Percentiles rank a stretch among this genome's conserved stretches.
These are phyloP conservation scores for Lithophane socia DNA, from an alignment of 2,888 invertebrate species.

Conservation along the genomic window DNA sequence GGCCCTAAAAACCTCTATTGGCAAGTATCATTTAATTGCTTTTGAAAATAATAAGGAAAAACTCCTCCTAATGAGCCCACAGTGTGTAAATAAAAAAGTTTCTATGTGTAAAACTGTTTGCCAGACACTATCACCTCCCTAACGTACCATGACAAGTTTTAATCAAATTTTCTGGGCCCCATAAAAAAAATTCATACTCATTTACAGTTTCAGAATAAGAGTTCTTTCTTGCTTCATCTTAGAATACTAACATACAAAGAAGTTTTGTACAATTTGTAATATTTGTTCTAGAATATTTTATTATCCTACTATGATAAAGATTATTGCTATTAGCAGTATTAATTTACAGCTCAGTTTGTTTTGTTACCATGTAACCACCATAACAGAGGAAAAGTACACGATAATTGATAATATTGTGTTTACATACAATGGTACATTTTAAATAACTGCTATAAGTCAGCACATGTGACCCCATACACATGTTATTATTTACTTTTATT, in stretches of 20 bases:
- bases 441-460: slow-evolving; percentile 14
- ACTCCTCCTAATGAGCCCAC: neutral
- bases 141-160: neutral
- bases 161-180: neutral
- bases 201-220: neutral
- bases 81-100: neutral
- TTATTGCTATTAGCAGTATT: slow-evolving; percentile 25
- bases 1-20: neutral
- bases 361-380: slow-evolving; percentile 33
- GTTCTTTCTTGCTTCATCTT: neutral
- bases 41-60: neutral
- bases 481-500: slow-evolving; percentile 39
- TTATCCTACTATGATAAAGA: slow-evolving; percentile 41
- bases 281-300: slow-evolving; percentile 27
- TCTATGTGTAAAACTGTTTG: neutral
- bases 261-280: neutral
- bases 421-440: slow-evolving; percentile 45
- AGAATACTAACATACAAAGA: neutral
- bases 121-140: neutral
- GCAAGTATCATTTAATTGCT: neutral
- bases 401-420: slow-evolving; percentile 59
- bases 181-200: neutral
- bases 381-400: slow-evolving; percentile 54
- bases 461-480: slow-evolving; percentile 29
- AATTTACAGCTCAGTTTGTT: slow-evolving; percentile 38